Percentiles rank a stretch among this genome's conserved stretches.
Conservation (phyloP, 2,113 vertebrate genomes). For the Illadopsis cleaveri region DNA sequence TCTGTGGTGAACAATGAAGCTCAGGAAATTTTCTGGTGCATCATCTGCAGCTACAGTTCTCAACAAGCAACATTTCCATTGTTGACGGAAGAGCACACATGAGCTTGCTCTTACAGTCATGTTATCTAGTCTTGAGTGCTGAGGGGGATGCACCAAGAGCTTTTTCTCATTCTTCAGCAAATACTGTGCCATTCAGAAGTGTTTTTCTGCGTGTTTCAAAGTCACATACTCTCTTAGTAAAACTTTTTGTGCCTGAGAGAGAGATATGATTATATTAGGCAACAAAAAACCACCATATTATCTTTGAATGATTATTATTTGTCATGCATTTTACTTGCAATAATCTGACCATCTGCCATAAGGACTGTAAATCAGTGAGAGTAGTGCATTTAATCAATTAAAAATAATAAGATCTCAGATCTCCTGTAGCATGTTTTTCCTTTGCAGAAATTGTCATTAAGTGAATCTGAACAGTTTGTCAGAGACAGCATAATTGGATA, state of each 20-base stretch:
- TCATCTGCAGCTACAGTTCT: slow-evolving; percentile 18
- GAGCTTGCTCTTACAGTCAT: neutral
- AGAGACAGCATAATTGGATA: neutral
- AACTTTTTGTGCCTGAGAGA: neutral
- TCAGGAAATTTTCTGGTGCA: slow-evolving; percentile 40
- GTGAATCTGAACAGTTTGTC: neutral
- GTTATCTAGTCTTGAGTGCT: slow-evolving; percentile 3
- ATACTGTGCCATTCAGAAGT: neutral
- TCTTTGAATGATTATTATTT: neutral
- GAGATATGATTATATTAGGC: neutral
- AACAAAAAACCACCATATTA: neutral
- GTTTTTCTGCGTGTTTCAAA: neutral
- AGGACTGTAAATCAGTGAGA: neutral
- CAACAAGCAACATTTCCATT: neutral
- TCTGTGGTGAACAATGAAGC: neutral
- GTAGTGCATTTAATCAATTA: neutral
- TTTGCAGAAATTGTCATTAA: neutral
- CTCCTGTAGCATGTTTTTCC: neutral
- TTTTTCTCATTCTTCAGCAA: slow-evolving; percentile 21
- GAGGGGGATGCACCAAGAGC: neutral
- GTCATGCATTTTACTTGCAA: neutral
- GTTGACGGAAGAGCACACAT: neutral
- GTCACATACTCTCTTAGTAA: neutral
- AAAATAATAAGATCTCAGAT: neutral
- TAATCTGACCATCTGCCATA: neutral